These are phyloP conservation scores for Ptychobarbus kaznakovi DNA, from an alignment of 2,797 vertebrate species.

Conservation along the genomic window DNA sequence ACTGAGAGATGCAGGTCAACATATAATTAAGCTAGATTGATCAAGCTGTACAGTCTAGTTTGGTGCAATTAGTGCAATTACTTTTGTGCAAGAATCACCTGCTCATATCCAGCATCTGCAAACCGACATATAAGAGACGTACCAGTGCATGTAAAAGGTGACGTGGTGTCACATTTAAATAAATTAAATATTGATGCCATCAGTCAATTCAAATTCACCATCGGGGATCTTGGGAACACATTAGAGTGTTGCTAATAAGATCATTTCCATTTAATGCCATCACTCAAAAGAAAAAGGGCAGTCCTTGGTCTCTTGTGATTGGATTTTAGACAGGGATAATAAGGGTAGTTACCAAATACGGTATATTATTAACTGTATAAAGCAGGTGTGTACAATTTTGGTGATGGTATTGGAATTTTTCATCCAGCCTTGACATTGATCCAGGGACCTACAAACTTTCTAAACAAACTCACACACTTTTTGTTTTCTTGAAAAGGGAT, in stretches of 20 bases:
- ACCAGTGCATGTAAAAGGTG: slow-evolving; percentile 62
- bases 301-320: slow-evolving; percentile 26
- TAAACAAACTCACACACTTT: background rate
- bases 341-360: background rate
- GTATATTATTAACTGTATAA: background rate
- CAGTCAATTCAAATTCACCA: slow-evolving; percentile 73
- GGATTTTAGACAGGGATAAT: slow-evolving; percentile 20
- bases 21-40: background rate
- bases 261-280: slow-evolving; percentile 58
- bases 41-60: background rate
- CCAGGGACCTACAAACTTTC: background rate
- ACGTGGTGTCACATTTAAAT: slow-evolving; percentile 68
- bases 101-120: background rate
- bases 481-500: background rate
- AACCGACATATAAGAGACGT: slow-evolving; percentile 27
- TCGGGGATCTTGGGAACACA: slow-evolving; percentile 51
- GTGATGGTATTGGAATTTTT: background rate
- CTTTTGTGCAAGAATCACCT: slow-evolving; percentile 21
- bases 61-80: background rate
- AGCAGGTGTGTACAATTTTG: background rate
- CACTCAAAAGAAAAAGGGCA: slow-evolving; percentile 41
- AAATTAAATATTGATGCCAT: slow-evolving; percentile 77
- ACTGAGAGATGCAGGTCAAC: background rate
- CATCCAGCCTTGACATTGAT: background rate
- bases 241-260: slow-evolving; percentile 57